Evolutionary conservation across 2,113 vertebrate genomes (phyloP), one percentile per base, ranked within the genome.

Genomic region (Cephalopterus ornatus): DNA sequence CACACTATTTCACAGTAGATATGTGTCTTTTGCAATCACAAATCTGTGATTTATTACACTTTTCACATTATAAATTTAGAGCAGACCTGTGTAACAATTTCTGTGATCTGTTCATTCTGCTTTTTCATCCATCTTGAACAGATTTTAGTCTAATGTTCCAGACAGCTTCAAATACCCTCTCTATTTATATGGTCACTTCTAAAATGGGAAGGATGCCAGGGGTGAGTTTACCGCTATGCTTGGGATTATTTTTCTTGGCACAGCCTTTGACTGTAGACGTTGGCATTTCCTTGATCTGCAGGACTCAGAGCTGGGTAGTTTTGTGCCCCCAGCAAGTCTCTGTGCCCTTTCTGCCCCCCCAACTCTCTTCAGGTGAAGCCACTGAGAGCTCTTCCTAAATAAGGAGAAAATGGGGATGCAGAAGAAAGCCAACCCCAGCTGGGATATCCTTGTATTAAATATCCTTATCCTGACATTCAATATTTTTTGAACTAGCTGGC

Each of bases 41-140:
- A 46, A 76, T 81, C 61, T 91, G 55, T 73, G 75, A 86, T 88
- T 86, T 78, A 88, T 86, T 92, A 11, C 39, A 71, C 35, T 81
- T 92, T 49, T 35, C 32, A 56, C 2, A 1, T 75, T 61, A 56
- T 67, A 85, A 86, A 84, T 92, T 88, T 83, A 85, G 44, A 93
- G 62, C 8, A 83, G 59, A 71, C 12, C 68, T 28, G 27, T 39
- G 24, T 49, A 66, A 49, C 65, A 67, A 26, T 79, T 56, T 72
- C 73, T 76, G 37, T 39, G 35, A 63, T 93, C 80, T 70, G 71
- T 47, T 37, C 42, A 21, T 55, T 92, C 68, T 78, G 44, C 68
- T 81, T 80, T 83, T 74, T 75, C 68, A 91, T 84, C 72, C 44
- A 8, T 68, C 79, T 92, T 59, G 52, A 83, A 32, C 22, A 59